phyloP scores from a whole-genome alignment of 37 sponge, comb jelly and placozoan species.

The Chondrosia reniformis region DNA sequence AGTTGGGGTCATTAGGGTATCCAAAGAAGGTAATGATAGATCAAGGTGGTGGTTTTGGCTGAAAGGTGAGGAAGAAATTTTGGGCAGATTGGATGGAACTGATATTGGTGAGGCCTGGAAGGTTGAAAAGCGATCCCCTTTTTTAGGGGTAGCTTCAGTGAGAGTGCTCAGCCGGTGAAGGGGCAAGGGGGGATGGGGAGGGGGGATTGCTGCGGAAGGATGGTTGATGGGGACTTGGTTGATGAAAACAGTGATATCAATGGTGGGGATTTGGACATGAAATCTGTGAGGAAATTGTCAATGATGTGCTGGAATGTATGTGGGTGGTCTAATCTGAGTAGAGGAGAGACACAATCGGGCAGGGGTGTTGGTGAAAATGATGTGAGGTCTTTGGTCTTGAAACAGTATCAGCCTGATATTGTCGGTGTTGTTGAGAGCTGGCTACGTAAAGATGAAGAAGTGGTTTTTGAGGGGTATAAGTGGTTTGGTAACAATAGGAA shows the following conservation, averaged over 20 bases:
- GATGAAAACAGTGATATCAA: too few species aligned
- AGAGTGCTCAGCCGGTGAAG: not conserved
- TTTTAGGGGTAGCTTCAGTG: not conserved
- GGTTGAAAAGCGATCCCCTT: not conserved
- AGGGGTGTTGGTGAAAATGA: not conserved
- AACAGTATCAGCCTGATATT: not conserved
- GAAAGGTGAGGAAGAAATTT: not conserved
- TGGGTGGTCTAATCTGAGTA: not conserved
- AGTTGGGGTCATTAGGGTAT: slow-evolving; percentile 8
- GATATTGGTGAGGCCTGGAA: not conserved
- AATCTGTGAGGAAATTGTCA: not conserved
- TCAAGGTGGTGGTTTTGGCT: slow-evolving; percentile 7
- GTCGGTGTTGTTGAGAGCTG: not conserved
- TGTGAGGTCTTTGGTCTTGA: not conserved
- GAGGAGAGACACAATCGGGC: not conserved
- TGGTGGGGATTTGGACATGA: not conserved
- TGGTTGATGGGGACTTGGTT: too few species aligned
- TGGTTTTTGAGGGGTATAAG: not conserved
- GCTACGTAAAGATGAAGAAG: not conserved
- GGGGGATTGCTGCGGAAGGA: not conserved
- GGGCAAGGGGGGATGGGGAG: not conserved
- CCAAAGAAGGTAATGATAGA: not conserved
- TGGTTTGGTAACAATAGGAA: slow-evolving; percentile 2
- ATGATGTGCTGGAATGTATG: slow-evolving; percentile 14
- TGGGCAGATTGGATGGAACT: not conserved